Conservation (phyloP, 2,113 vertebrate genomes). For the Craseonycteris thonglongyai region DNA sequence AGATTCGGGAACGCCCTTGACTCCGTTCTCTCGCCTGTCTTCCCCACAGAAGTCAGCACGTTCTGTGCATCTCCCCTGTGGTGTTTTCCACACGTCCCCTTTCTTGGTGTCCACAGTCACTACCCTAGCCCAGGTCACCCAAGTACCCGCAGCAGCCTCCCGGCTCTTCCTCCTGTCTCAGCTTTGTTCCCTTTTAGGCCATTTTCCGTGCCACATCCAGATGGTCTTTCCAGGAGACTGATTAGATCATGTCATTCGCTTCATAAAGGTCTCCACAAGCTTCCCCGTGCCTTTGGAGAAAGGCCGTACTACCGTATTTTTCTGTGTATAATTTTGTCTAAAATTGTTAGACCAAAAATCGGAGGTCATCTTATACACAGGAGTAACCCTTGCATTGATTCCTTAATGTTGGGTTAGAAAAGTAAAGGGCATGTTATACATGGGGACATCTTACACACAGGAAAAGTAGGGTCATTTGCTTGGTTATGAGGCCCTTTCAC, state of each 20-base stretch:
- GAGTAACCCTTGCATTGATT: no score
- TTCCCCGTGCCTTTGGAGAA: not conserved
- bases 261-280: not conserved
- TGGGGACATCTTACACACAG: no score
- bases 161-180: not conserved
- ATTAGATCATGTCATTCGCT: not conserved
- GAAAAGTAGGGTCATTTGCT: no score
- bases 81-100: accelerated
- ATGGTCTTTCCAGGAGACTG: not conserved
- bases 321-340: no score
- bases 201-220: not conserved
- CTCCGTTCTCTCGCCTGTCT: not conserved
- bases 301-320: accelerated
- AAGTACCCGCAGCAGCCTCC: not conserved
- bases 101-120: not conserved
- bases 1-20: not conserved
- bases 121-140: not conserved
- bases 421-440: no score
- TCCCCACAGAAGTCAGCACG: accelerated
- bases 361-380: no score
- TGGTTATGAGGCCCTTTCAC: not conserved
- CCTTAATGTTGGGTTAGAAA: no score
- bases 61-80: accelerated
- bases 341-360: no score
- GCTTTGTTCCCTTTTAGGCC: no score